These are phyloP conservation scores for Platichthys stellatus DNA, from an alignment of 2,113 vertebrate genomes.

Conservation along the genomic window DNA sequence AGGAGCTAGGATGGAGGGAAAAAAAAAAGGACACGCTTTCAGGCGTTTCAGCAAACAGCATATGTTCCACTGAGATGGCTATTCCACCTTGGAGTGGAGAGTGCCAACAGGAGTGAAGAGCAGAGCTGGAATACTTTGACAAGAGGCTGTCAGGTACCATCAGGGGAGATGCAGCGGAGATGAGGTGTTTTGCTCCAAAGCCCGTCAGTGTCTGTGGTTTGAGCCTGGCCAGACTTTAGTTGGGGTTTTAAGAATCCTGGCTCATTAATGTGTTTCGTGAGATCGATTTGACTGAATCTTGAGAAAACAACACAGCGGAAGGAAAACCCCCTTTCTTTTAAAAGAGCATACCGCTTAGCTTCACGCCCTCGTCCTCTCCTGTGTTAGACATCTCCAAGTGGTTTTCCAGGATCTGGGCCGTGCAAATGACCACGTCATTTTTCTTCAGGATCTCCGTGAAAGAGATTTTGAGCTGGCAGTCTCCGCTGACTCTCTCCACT, in stretches of 20 bases:
- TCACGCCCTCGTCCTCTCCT: conserved; percentile 87
- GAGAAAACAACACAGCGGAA: background rate
- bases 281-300: background rate
- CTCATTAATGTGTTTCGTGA: background rate
- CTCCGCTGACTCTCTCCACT: conserved; percentile 90
- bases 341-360: conserved; percentile 85
- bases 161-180: conserved; percentile 55
- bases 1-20: conserved; percentile 24
- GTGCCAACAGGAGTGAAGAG: conserved; percentile 74
- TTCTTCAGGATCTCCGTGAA: conserved; percentile 88
- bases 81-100: conserved; percentile 77
- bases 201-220: conserved; percentile 45
- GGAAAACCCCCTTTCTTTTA: no score
- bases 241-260: background rate
- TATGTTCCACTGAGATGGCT: conserved; percentile 81
- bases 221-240: conserved; percentile 30
- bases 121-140: conserved; percentile 74
- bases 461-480: conserved; percentile 92
- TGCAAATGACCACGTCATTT: conserved; percentile 92
- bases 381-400: conserved; percentile 82
- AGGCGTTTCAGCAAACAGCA: conserved; percentile 83
- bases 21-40: conserved; percentile 53
- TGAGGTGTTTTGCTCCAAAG: conserved; percentile 56
- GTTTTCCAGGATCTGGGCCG: conserved; percentile 98
- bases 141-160: conserved; percentile 73